These are phyloP conservation scores for Spodoptera picta DNA, from an alignment of 2,888 invertebrate genomes.

Conservation along the genomic window DNA sequence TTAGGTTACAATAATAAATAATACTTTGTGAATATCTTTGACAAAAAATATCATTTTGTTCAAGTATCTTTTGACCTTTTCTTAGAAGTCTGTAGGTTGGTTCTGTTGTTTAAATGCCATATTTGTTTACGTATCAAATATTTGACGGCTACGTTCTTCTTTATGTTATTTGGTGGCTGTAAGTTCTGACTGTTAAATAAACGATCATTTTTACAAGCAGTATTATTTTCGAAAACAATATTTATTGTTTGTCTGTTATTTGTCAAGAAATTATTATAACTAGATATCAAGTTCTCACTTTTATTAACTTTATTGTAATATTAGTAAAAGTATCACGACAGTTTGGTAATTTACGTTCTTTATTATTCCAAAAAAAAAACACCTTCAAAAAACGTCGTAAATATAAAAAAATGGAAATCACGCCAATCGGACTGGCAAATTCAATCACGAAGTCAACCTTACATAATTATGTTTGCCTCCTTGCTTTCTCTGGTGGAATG, in stretches of 20 bases:
- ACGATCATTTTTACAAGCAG: no score
- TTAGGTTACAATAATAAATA: slow-evolving; percentile 30
- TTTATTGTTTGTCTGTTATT: no score
- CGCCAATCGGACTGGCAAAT: slow-evolving; percentile 61
- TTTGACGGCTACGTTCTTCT: background rate
- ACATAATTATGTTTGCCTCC: slow-evolving; percentile 65
- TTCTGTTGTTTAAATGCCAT: slow-evolving; percentile 1
- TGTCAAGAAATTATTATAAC: no score
- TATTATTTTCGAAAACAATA: no score
- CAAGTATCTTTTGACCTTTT: background rate
- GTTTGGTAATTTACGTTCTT: background rate
- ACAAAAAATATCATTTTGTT: background rate
- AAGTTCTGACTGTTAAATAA: no score
- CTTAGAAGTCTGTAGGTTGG: background rate
- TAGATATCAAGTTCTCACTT: no score
- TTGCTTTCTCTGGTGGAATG: slow-evolving; percentile 54
- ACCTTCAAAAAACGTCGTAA: slow-evolving; percentile 2
- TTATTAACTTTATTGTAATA: no score
- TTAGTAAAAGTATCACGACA: no score
- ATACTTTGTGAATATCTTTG: background rate
- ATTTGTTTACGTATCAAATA: slow-evolving; percentile 6
- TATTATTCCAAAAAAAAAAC: slow-evolving; percentile 9
- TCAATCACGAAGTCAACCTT: slow-evolving; percentile 63
- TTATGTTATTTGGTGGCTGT: no score
- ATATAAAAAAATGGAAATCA: slow-evolving; percentile 51